Evolutionary conservation across 2,797 vertebrate genomes (phyloP).

Genomic region (Rhadinocentrus ornatus): DNA sequence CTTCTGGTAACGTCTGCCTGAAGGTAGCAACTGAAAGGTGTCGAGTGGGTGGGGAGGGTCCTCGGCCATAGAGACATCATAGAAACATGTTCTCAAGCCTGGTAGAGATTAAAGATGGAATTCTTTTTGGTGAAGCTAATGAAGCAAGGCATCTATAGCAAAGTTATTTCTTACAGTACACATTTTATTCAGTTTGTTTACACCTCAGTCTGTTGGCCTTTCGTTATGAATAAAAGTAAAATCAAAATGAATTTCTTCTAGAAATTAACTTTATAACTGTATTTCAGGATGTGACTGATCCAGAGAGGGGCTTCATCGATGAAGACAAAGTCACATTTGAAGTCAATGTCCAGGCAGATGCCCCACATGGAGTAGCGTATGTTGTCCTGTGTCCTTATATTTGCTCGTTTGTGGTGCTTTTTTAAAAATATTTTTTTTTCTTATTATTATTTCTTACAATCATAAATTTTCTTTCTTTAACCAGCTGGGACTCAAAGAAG

Average conservation of each 20-base stretch:
- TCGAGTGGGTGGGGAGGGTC: too few species aligned
- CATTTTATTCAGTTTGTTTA: background rate
- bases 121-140: background rate
- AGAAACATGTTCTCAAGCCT: background rate
- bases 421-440: background rate
- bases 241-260: background rate
- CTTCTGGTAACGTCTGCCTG: too few species aligned
- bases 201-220: background rate
- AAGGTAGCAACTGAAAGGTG: too few species aligned
- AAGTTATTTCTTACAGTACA: background rate
- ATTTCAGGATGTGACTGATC: constrained; percentile 97
- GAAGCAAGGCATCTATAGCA: background rate
- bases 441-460: background rate
- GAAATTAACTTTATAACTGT: background rate
- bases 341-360: constrained; percentile 98
- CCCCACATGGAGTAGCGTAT: constrained; percentile 98
- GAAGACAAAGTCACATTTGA: constrained; percentile 99
- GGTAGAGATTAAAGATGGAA: background rate
- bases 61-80: background rate
- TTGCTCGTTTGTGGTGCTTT: background rate
- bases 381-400: constrained; percentile 57
- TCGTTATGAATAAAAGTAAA: background rate
- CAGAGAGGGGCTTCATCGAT: constrained; percentile 96
- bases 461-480: constrained; percentile 33
- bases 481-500: constrained; percentile 99